Evolutionary conservation across 1,140 invertebrate genomes (phyloP).

Genomic region (Aphelinus certus): DNA sequence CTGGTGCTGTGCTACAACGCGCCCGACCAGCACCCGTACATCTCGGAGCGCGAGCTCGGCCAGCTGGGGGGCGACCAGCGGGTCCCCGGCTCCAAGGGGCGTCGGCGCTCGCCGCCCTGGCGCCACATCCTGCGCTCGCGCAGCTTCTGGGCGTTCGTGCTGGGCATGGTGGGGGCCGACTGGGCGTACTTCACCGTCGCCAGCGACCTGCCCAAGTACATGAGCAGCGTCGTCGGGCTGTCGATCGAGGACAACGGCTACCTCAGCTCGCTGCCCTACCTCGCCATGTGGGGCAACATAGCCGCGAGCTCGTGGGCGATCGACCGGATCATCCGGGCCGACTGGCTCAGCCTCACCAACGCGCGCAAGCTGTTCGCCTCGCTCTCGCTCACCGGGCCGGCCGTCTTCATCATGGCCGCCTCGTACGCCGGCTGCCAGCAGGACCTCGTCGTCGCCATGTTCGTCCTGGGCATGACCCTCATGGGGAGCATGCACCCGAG

Average conservation of each 20-base stretch:
- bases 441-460: slow-evolving; percentile 41
- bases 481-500: slow-evolving; percentile 46
- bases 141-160: slow-evolving; percentile 69
- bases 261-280: slow-evolving; percentile 8
- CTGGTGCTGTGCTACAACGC: slow-evolving; percentile 74
- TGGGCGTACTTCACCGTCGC: slow-evolving; percentile 73
- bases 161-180: slow-evolving; percentile 71
- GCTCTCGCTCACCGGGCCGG: slow-evolving; percentile 32
- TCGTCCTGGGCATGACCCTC: slow-evolving; percentile 46
- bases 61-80: slow-evolving; percentile 69
- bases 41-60: slow-evolving; percentile 77
- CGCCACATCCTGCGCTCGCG: slow-evolving; percentile 40
- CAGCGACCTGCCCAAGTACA: slow-evolving; percentile 73
- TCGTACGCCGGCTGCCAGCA: slow-evolving; percentile 46
- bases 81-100: slow-evolving; percentile 54
- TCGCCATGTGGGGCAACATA: slow-evolving; percentile 16
- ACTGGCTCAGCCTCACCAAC: not conserved
- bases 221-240: slow-evolving; percentile 52
- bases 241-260: slow-evolving; percentile 31
- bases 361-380: not conserved
- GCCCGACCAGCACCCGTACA: slow-evolving; percentile 82
- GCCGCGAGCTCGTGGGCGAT: not conserved
- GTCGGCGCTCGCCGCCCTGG: slow-evolving; percentile 49
- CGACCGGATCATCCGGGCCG: not conserved
- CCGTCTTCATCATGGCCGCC: slow-evolving; percentile 43